Evolutionary conservation across 1,140 invertebrate genomes (phyloP), one percentile per base, ranked within the genome.

Genomic region (Triops cancriformis): DNA sequence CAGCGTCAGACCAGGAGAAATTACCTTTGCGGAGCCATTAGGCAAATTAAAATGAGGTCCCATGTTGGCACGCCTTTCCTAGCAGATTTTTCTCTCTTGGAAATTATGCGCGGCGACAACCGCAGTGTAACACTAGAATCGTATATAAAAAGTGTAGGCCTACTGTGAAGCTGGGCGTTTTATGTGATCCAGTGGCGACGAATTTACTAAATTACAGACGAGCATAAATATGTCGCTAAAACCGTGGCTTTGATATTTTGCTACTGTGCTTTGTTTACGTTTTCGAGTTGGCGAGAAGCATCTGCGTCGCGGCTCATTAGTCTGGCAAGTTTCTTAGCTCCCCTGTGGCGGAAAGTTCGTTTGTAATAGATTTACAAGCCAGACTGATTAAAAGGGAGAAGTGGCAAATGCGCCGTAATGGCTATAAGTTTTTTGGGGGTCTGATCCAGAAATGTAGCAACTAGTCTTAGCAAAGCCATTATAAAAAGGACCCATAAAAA

Each of bases 301-400:
- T 64, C 23, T 64, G 51, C 51, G 51, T 64, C 51, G 23, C 18
- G 51, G 51, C 51, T 64, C 51, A 64, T 23, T 64, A 64, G 51
- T 37, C 31, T 37, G 31, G 31, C 31, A 37, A 37, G 31, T 37
- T 37, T 37, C 31, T 37, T 37, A 37, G 31, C 31, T 37, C 31
- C 31, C 31, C 31, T 7, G 31, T 37, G 31, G 31, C 7, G 31
- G 31, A 37, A 37, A 37, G 31, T 37, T 37, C 31, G 23, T 18
- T 64, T 23, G 51, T 64, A 64, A 64, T 64, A 23, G 51, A 64
- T 64, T 64, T 64, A 64, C 18, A 64, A 64, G 51, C 51, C 51
- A 64, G 51, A 64, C 51, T n/a, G 51, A 64, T 64, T 64, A 64
- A 37, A 37, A 37, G 31, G 31, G 31, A 37, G 31, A 7, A 37